phyloP scores from a whole-genome alignment of 2,797 vertebrate genomes.

The Vipera ursinii region DNA sequence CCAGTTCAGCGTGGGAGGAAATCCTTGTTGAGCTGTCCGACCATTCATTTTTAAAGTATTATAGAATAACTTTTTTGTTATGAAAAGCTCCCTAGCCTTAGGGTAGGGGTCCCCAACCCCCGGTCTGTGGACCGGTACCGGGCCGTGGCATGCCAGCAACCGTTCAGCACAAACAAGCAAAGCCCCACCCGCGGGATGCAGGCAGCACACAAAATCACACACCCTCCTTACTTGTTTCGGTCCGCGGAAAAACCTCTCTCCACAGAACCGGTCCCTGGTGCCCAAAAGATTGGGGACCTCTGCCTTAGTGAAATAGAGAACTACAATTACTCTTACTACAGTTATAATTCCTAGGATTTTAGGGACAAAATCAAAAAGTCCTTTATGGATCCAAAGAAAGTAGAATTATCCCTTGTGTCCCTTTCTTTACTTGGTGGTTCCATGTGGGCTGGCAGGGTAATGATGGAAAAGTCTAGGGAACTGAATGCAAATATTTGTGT shows the following conservation, averaged over 20 bases:
- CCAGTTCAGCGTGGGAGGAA: neutral
- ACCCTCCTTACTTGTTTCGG: too few species aligned
- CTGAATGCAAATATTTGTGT: slow-evolving; percentile 67
- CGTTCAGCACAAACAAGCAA: too few species aligned
- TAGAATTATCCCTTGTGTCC: slow-evolving; percentile 34
- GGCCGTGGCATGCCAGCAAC: too few species aligned
- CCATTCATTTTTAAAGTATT: neutral
- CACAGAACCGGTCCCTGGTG: too few species aligned
- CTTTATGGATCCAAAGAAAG: neutral
- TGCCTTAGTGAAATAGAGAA: neutral
- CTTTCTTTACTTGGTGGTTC: slow-evolving; percentile 45
- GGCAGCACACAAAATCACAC: too few species aligned
- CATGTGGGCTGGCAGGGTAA: slow-evolving; percentile 52
- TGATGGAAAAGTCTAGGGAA: slow-evolving; percentile 52
- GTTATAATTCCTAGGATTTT: neutral
- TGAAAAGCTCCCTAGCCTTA: neutral
- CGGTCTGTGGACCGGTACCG: too few species aligned
- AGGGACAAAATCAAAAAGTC: neutral
- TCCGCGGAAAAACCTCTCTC: too few species aligned
- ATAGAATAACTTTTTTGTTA: neutral
- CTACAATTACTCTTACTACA: neutral
- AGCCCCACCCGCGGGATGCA: too few species aligned
- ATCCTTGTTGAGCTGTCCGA: neutral
- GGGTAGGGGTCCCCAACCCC: neutral
- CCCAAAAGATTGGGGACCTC: too few species aligned